These are phyloP conservation scores for Amiota minor DNA, from an alignment of 2,888 invertebrate genomes.

Conservation along the genomic window DNA sequence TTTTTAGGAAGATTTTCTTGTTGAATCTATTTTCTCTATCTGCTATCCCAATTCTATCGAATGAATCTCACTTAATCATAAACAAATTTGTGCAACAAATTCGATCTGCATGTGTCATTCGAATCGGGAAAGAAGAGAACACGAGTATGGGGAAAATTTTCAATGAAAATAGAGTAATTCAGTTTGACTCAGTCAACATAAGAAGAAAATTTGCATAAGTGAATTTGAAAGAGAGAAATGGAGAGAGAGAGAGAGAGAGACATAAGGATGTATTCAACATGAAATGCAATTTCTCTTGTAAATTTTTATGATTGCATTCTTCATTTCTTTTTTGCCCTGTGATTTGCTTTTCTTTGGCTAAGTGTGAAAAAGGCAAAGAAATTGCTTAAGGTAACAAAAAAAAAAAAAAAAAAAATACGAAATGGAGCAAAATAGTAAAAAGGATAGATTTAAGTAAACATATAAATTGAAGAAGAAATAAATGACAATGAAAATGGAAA, in stretches of 20 bases:
- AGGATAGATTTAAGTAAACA: no score
- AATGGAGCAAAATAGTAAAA: background rate
- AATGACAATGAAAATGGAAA: no score
- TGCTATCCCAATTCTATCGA: background rate
- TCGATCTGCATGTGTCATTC: slow-evolving; percentile 66
- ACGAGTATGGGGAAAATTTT: slow-evolving; percentile 8
- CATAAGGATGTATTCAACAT: slow-evolving; percentile 59
- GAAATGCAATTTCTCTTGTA: slow-evolving; percentile 66
- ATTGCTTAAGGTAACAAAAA: background rate
- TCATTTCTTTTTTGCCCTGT: background rate
- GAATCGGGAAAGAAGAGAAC: slow-evolving; percentile 42
- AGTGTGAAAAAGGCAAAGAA: background rate
- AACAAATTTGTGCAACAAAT: slow-evolving; percentile 66
- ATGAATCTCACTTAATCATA: slow-evolving; percentile 59
- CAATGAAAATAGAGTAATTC: slow-evolving; percentile 21
- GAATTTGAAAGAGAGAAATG: slow-evolving; percentile 56
- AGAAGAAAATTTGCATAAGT: slow-evolving; percentile 62
- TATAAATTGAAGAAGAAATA: no score
- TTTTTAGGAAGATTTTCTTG: no score
- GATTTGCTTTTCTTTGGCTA: background rate
- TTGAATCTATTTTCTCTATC: background rate
- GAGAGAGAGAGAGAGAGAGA: slow-evolving; percentile 14
- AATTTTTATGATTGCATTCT: slow-evolving; percentile 59
- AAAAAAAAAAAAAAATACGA: background rate
- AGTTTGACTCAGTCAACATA: background rate